A percentile compares a stretch with the other conserved stretches of the same genome.
phyloP scores from a whole-genome alignment of 2,888 invertebrate genomes.

The Ornithoptera alexandrae region DNA sequence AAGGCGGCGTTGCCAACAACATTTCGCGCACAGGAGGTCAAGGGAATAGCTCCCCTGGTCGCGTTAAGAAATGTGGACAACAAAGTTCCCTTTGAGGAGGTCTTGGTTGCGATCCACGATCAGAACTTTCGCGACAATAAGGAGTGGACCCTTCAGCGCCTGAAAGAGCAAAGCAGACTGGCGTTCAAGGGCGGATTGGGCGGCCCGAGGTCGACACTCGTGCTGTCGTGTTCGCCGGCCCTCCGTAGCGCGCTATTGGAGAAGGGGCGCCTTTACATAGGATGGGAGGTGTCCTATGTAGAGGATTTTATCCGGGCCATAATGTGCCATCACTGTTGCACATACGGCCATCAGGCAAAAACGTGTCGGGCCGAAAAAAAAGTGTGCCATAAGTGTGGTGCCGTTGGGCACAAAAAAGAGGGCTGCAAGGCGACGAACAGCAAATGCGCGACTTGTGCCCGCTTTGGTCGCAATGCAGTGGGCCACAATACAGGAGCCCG shows the following conservation, averaged over 20 bases:
- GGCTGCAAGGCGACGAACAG: conserved; percentile 3
- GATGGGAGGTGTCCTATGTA: conserved; percentile 31
- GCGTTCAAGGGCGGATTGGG: not conserved
- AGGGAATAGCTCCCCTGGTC: too few species aligned
- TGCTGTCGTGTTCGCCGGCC: conserved; percentile 30
- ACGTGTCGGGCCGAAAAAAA: conserved; percentile 30
- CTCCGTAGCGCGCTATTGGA: not conserved
- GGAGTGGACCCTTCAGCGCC: not conserved
- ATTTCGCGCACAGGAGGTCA: conserved; percentile 5
- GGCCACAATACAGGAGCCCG: conserved; percentile 32
- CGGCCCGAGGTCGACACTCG: not conserved
- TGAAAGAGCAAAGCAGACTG: conserved; percentile 18
- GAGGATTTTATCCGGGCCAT: conserved; percentile 30
- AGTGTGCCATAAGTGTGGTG: conserved; percentile 5
- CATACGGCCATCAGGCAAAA: conserved; percentile 43
- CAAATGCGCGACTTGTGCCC: conserved; percentile 37
- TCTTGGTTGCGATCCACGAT: too few species aligned
- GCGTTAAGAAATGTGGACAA: too few species aligned
- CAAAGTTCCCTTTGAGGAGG: too few species aligned
- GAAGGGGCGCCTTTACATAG: conserved; percentile 22
- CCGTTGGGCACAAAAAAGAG: not conserved
- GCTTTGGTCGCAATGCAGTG: conserved; percentile 29
- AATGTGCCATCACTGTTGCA: conserved; percentile 41
- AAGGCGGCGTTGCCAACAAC: not conserved
- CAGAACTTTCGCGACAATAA: too few species aligned